Evolutionary conservation across 2,888 invertebrate genomes (phyloP), one percentile per base, ranked within the genome.

Genomic region (Drosophila yooni): DNA sequence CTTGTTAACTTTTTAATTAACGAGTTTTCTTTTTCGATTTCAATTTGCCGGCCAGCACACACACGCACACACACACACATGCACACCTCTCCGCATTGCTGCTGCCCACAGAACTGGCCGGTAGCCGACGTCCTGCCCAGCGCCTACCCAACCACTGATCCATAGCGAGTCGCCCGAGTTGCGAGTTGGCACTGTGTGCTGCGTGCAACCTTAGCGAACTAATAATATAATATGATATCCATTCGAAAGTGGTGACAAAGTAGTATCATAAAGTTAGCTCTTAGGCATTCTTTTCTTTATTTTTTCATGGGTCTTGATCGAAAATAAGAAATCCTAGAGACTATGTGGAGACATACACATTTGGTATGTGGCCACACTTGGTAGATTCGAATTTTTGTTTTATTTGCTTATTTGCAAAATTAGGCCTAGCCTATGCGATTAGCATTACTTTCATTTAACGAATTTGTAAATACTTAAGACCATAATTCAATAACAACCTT

Each of bases 21-120:
- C 91, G 91, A 91, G 91, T 91, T 91, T 91, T 91, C 89, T 88
- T 91, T 86, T 91, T 91, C 91, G 91, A 90, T 91, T 91, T 91
- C 91, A 91, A 91, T 90, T 91, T 91, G 91, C 90, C 87, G 80
- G 77, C 68, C 68, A 62, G 76, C 74, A 70, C 71, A 70, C 61
- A 56, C 58, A 36, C 76, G 50, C 46, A 52, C 56, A 27, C 29
- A 29, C 29, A 51, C 13, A 51, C 2, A 46, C 36, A 52, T 52
- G n/a, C 62, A 31, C 13, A 29, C 31, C 53, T 34, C 15, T 15
- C 21, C 13, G 52, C 21, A 4, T 8, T 53, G 33, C 52, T 54
- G 63, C 81, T 79, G 83, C 84, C 88, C 82, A 88, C 83, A 81
- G 77, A 86, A 72, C 86, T 72, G 88, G 84, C 88, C 83, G n/a